These are phyloP conservation scores for Nothocercus julius DNA, from an alignment of 2,113 vertebrate genomes.

Conservation along the genomic window DNA sequence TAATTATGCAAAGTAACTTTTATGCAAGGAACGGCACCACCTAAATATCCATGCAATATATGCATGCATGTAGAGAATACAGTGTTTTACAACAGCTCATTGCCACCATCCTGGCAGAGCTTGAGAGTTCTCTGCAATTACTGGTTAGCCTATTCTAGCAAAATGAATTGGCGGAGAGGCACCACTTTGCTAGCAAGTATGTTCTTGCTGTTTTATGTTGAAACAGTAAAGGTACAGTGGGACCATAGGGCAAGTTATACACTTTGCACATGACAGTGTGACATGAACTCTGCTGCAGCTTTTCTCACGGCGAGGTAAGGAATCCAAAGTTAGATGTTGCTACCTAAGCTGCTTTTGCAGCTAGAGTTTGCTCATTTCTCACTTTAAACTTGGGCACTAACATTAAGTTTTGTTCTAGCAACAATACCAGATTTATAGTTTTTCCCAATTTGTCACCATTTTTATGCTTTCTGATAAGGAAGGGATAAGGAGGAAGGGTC, in stretches of 20 bases:
- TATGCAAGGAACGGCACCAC: not conserved
- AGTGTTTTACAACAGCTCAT: not conserved
- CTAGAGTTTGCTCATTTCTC: not conserved
- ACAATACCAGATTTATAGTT: not conserved
- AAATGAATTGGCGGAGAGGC: not conserved
- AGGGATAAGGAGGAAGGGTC: not conserved
- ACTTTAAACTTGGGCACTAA: not conserved
- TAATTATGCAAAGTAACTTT: slow-evolving; percentile 57
- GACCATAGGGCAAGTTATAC: not conserved
- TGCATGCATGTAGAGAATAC: not conserved
- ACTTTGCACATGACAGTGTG: not conserved
- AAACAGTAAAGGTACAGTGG: not conserved
- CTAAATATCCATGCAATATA: not conserved
- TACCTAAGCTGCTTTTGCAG: not conserved
- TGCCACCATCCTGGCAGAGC: not conserved
- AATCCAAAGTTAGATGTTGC: not conserved
- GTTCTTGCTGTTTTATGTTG: not conserved
- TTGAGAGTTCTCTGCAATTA: not conserved
- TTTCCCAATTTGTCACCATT: not conserved
- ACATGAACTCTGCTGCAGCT: not conserved
- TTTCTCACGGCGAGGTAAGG: not conserved
- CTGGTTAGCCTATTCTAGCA: not conserved
- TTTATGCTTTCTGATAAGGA: not conserved
- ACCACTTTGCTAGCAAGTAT: not conserved
- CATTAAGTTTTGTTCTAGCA: not conserved